Base-by-base conservation (phyloP, 1,140 invertebrate genomes). In the Drosophila persimilis region DNA sequence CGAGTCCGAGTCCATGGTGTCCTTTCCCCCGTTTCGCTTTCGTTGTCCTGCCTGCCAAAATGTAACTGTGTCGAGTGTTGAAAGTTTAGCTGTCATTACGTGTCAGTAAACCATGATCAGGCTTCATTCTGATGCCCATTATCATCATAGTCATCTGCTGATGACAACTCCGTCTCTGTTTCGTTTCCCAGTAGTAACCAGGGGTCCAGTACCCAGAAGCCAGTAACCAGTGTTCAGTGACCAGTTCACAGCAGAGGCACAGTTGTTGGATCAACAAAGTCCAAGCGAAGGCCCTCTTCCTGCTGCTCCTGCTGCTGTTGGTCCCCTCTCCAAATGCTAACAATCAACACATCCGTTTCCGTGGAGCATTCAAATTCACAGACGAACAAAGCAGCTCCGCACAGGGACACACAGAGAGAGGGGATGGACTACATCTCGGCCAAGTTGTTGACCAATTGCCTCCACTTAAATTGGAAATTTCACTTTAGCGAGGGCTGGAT, bases 51-150 rank as follows among this genome's bases (percentile, higher is more conserved):
- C 45, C 17, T 41, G 17, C 47, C 44, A 41, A 64, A 80, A 67
- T 67, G 80, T 65, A 57, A 64, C 75, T 72, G 66, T 72, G 66
- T 58, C 77, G 69, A 73, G 69, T 77, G 77, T 80, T 77, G 80
- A 80, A 74, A 70, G 74, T 88, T 88, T 88, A 77, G 83, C 83
- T 79, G 83, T 88, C 83, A 88, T 88, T 88, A 88, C 58, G 83
- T 88, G 83, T 88, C 83, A 77, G 75, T 88, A 76, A 88, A 79
- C 83, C 83, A 64, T 76, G 83, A 86, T 88, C 78, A 66, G 67
- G 48, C 54, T 43, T 62, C 46, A 59, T 41, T n/a, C 22, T 39
- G 22, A 53, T 59, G 63, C 66, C 62, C 73, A 76, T 74, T 62
- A 76, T 76, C 54, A 52, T 46, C 66, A 54, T 58, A 61, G 50